These are phyloP conservation scores for Bursaphelenchus okinawaensis DNA, from an alignment of 2,888 invertebrate genomes.

Conservation along the genomic window DNA sequence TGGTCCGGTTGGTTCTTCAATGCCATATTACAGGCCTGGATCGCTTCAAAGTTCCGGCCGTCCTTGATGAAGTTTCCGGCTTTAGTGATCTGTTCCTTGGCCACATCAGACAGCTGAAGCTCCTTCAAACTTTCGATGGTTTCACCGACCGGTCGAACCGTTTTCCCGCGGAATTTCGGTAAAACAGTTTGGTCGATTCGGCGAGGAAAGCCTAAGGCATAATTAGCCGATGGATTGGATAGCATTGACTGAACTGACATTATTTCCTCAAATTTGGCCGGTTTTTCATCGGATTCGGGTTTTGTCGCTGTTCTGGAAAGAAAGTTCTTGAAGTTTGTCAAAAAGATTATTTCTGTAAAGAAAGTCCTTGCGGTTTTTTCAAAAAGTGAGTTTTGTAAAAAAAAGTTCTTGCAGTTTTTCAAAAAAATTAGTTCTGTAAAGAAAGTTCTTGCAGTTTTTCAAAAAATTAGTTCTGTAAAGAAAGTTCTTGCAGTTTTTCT, in stretches of 20 bases:
- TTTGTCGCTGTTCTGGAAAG: no score
- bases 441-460: no score
- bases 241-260: background rate
- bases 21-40: conserved; percentile 10
- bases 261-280: background rate
- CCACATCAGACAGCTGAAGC: conserved; percentile 2
- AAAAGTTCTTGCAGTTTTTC: no score
- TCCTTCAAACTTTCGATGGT: conserved; percentile 3
- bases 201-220: conserved; percentile 9
- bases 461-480: no score
- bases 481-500: no score
- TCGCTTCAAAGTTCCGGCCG: conserved; percentile 6
- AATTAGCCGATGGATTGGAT: background rate
- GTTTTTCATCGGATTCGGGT: no score
- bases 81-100: background rate
- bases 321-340: no score
- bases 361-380: no score
- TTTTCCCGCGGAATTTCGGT: background rate
- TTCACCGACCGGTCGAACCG: background rate
- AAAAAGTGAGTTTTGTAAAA: no score
- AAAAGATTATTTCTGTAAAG: no score
- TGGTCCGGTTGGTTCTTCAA: background rate
- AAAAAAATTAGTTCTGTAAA: no score
- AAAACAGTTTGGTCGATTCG: background rate
- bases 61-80: conserved; percentile 6